Evolutionary conservation across 2,888 invertebrate genomes (phyloP).

Genomic region (Drosophila putrida): DNA sequence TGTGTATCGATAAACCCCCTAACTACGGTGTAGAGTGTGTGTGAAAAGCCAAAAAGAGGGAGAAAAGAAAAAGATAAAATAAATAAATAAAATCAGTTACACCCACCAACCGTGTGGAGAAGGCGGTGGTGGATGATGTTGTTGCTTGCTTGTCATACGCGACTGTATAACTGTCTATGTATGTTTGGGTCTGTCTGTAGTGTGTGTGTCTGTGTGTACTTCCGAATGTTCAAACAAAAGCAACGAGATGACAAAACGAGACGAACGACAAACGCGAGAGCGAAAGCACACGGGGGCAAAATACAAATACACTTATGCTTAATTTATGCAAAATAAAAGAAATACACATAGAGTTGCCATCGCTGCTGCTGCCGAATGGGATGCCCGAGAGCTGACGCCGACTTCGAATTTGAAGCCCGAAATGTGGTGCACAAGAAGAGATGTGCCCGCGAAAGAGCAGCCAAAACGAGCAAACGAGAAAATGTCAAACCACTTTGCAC

Average conservation of each 20-base stretch:
- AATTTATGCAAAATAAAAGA: slow-evolving; percentile 80
- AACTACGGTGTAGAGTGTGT: slow-evolving; percentile 39
- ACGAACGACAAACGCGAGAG: slow-evolving; percentile 33
- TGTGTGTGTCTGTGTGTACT: slow-evolving; percentile 44
- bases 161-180: slow-evolving; percentile 46
- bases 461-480: slow-evolving; percentile 71
- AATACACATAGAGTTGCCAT: slow-evolving; percentile 60
- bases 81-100: slow-evolving; percentile 64
- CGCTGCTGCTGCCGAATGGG: not conserved
- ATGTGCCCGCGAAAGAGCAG: slow-evolving; percentile 68
- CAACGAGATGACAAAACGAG: slow-evolving; percentile 58
- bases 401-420: slow-evolving; percentile 66
- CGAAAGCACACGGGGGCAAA: slow-evolving; percentile 32
- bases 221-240: slow-evolving; percentile 74
- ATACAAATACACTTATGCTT: slow-evolving; percentile 77
- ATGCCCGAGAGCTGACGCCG: slow-evolving; percentile 15
- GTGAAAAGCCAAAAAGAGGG: slow-evolving; percentile 50
- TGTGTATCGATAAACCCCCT: slow-evolving; percentile 39
- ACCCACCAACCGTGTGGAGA: slow-evolving; percentile 43
- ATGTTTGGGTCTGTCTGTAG: slow-evolving; percentile 21
- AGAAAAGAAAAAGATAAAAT: slow-evolving; percentile 29
- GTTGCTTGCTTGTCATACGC: slow-evolving; percentile 43
- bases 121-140: slow-evolving; percentile 15
- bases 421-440: slow-evolving; percentile 67
- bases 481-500: slow-evolving; percentile 77